A percentile compares a stretch with the other conserved stretches of the same genome.
Conservation (phyloP, 1,140 invertebrate species). For the Phocides pigmalion region DNA sequence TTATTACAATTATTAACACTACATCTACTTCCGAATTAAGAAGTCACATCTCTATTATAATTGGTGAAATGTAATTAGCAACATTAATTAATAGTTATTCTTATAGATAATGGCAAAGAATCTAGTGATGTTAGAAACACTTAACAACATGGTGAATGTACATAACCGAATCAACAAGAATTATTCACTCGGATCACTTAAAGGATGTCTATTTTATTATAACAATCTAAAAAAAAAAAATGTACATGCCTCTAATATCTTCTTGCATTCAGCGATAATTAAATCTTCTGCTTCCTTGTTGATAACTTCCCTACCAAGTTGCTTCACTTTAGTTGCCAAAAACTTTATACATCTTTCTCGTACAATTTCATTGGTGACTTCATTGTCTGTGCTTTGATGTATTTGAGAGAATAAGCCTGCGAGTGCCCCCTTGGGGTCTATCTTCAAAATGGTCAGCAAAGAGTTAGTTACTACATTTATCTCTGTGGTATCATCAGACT, state of each 20-base stretch:
- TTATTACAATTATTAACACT: no score
- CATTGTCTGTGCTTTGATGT: constrained; percentile 89
- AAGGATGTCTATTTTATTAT: no score
- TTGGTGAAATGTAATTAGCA: no score
- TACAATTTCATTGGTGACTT: constrained; percentile 88
- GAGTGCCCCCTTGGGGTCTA: constrained; percentile 88
- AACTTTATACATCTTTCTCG: constrained; percentile 96
- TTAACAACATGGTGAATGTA: no score
- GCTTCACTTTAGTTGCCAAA: constrained; percentile 92
- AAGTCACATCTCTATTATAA: no score
- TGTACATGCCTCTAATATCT: constrained; percentile 89
- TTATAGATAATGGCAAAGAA: no score
- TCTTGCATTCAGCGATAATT: constrained; percentile 93
- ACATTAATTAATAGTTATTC: no score
- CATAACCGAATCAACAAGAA: no score
- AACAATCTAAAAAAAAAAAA: constrained; percentile 63
- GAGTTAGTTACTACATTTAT: constrained; percentile 91
- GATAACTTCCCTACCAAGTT: constrained; percentile 90
- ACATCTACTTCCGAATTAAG: no score
- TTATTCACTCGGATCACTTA: no score
- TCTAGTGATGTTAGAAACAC: no score
- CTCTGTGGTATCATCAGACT: constrained; percentile 93
- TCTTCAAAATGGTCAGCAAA: constrained; percentile 85
- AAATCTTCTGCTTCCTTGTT: constrained; percentile 94
- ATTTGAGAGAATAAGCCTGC: constrained; percentile 95